phyloP scores from a whole-genome alignment of 2,888 invertebrate species.

The Mechanitis messenoides region DNA sequence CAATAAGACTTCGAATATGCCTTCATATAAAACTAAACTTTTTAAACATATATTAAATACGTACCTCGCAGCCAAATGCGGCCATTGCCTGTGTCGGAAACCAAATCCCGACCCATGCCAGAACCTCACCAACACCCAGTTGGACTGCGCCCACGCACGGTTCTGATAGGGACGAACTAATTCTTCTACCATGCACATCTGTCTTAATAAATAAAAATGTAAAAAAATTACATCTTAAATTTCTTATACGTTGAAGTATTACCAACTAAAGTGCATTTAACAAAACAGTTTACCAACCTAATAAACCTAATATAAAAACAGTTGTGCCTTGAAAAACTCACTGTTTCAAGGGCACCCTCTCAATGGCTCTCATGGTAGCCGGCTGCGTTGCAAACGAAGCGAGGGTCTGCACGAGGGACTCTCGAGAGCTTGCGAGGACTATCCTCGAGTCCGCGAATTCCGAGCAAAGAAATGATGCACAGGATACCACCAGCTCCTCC shows the following conservation, averaged over 20 bases:
- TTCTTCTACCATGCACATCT: constrained; percentile 80
- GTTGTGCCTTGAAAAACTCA: constrained; percentile 42
- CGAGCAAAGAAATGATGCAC: constrained; percentile 83
- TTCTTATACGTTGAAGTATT: neutral
- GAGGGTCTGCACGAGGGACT: constrained; percentile 84
- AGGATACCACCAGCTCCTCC: constrained; percentile 76
- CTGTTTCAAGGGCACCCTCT: constrained; percentile 79
- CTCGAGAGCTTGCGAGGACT: constrained; percentile 84
- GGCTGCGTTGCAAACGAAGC: constrained; percentile 87
- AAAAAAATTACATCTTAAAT: neutral
- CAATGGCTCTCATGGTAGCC: constrained; percentile 82
- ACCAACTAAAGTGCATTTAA: neutral
- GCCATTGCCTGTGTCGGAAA: constrained; percentile 79
- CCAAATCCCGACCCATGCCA: constrained; percentile 92
- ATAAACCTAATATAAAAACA: no score
- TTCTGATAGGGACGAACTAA: constrained; percentile 87
- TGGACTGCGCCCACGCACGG: constrained; percentile 89
- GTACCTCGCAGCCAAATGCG: constrained; percentile 72
- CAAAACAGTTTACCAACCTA: neutral
- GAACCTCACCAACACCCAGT: constrained; percentile 88
- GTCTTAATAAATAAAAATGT: constrained; percentile 51
- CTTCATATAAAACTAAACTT: no score
- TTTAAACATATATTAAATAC: neutral
- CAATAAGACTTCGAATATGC: no score
- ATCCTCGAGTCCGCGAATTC: constrained; percentile 87